Conservation (phyloP, 2,113 vertebrate species). For the human (Homo sapiens) region DNA sequence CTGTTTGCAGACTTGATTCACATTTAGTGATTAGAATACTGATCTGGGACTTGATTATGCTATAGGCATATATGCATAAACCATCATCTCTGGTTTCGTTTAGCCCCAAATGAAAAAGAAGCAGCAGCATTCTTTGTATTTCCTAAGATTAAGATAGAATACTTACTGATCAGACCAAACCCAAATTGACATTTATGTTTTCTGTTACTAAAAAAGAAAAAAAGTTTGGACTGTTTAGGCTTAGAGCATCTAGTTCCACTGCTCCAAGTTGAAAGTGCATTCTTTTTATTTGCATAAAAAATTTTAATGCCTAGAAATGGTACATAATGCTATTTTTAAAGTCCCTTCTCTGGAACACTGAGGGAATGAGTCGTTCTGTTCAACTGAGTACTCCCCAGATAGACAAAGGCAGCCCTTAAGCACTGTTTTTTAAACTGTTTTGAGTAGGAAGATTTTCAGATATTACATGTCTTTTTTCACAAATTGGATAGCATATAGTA, state of each 20-base stretch:
- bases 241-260: background rate
- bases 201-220: background rate
- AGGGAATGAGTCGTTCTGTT: conserved; percentile 26
- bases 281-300: conserved; percentile 29
- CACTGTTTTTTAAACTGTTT: background rate
- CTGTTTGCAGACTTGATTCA: conserved; percentile 30
- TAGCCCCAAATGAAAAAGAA: conserved; percentile 35
- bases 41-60: background rate
- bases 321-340: conserved; percentile 36
- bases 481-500: background rate
- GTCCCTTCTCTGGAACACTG: background rate
- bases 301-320: conserved; percentile 38
- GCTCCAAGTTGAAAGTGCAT: conserved; percentile 1
- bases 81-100: background rate
- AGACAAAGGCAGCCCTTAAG: background rate
- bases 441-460: conserved; percentile 23
- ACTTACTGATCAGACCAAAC: background rate
- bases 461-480: background rate
- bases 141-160: conserved; percentile 30
- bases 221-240: background rate
- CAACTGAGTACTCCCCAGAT: background rate
- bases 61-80: background rate
- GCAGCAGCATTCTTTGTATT: conserved; percentile 16
- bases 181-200: conserved; percentile 15
- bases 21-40: conserved; percentile 12